Evolutionary conservation across 53 echinoderm and acorn worm species (phyloP), one percentile per base, ranked within the genome.

Genomic region (Hippasteria phrygiana): DNA sequence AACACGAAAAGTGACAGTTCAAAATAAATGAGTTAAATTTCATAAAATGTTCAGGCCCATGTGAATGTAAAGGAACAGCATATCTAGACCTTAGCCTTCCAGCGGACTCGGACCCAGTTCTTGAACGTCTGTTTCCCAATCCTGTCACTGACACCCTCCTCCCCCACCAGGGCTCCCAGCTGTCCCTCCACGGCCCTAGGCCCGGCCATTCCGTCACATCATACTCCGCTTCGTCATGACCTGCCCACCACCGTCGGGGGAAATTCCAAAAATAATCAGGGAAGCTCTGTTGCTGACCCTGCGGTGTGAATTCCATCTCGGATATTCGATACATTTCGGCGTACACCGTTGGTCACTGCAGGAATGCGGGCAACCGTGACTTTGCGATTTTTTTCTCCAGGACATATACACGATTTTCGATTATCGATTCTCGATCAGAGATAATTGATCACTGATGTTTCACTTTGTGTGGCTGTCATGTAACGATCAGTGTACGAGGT

Each of bases 211-310:
- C 22, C 55, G 14, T 48, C 27, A 11, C 22, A 39, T 55, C 59
- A 20, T 43, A 72, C n/a, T 40, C 62, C 78, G 27, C 38, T 17
- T 78, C 78, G 78, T 78, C 76, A 76, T 76, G n/a, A n/a, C n/a
- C 75, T 13, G 16, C 5, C 39, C 12, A 22, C 47, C 47, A 47
- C 47, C 76, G 48, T 50, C 34, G 34, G 54, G 50, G 74, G 24
- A 76, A 76, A 76, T 53, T 76, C 76, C 76, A 76, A 76, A 54
- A 54, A 50, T 76, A 76, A 76, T 53, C 47, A 76, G 53, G 76
- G 33, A 48, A 76, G 8, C 59, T 59, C 59, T 76, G 50, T 50
- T 48, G 48, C 33, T 53, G 53, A 55, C 78, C 78, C 39, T 40
- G 48, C 37, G 78, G n/a, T 55, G 38, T 78, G 62, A 78, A 78